Percentiles rank a stretch among this genome's conserved stretches.
Evolutionary conservation across 2,797 vertebrate species (phyloP).

Genomic region (Catamblyrhynchus diadema): DNA sequence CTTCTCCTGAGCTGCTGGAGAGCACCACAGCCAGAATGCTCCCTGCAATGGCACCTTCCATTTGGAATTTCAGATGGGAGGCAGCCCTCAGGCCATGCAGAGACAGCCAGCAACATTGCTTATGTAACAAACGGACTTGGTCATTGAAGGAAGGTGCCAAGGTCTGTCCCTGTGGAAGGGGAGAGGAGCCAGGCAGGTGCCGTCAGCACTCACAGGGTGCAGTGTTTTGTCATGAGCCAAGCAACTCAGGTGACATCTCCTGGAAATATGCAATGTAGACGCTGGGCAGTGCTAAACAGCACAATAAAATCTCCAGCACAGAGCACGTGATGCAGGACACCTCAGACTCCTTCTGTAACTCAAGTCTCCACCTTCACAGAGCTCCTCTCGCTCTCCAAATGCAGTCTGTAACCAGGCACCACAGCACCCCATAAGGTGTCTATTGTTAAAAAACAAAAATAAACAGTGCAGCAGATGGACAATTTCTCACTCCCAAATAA

Average conservation of each 20-base stretch:
- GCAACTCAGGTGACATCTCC: not conserved
- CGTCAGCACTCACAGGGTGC: not conserved
- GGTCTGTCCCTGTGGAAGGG: not conserved
- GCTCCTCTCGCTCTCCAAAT: not conserved
- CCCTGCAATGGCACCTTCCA: not conserved
- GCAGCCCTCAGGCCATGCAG: not conserved
- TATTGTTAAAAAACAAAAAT: not conserved
- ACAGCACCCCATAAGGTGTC: not conserved
- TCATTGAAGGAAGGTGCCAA: not conserved
- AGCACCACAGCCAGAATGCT: not conserved
- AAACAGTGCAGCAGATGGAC: not conserved
- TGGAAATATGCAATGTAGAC: not conserved
- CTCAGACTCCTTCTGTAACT: not conserved
- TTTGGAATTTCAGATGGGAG: not conserved
- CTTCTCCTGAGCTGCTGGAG: not conserved
- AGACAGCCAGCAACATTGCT: not conserved
- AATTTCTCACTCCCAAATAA: slow-evolving; percentile 12
- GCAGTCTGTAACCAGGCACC: not conserved
- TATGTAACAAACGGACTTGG: not conserved
- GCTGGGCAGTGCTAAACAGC: not conserved
- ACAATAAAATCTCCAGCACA: not conserved
- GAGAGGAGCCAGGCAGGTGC: not conserved
- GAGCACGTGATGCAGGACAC: not conserved
- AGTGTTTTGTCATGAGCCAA: not conserved
- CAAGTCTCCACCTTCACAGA: not conserved